Evolutionary conservation across 2,113 vertebrate species (phyloP), one percentile per base, ranked within the genome.

Genomic region (Vicugna pacos): DNA sequence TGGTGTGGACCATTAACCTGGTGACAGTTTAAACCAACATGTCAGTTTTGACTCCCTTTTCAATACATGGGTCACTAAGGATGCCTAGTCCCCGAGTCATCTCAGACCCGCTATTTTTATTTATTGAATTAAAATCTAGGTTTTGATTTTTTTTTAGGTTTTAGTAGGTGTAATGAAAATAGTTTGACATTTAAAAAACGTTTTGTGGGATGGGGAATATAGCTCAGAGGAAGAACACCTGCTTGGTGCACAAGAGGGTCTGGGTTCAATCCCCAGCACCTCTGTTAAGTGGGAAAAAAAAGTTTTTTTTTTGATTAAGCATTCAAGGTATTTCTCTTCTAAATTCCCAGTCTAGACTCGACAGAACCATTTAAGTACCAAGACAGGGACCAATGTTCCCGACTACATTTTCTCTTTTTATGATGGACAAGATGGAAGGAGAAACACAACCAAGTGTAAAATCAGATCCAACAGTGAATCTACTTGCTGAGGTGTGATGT

Each of bases 281-380:
- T 42, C 38, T 42, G 38, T 42, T 42, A 42, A 42, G 38, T 42
- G 38, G 38, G 38, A 42, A 42, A 42, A 42, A 42, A 42, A 42
- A 42, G 38, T 4, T 42, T 42, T 42, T 42, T 42, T 42, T 42
- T 83, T 88, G 35, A 93, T 65, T 50, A 81, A 67, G 11, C 20
- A 22, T 50, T 94, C 56, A n/a, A 93, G 35, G 35, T 72, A 76
- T 62, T 92, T 94, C 64, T 90, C 54, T 95, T 87, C 30, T 60
- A 89, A 88, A 93, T 46, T 93, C 48, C 65, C 76, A 62, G 54
- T 52, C 48, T 81, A 52, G 38, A 79, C 19, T 19, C 32, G 50
- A 42, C 6, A 77, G 46, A 85, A 24, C 16, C 28, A 48, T 24
- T 64, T n/a, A 65, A 79, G 32, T 72, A 92, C 42, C 72, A 48